Evolutionary conservation across 2,797 vertebrate genomes (phyloP).

Genomic region (Delichon dasypus): DNA sequence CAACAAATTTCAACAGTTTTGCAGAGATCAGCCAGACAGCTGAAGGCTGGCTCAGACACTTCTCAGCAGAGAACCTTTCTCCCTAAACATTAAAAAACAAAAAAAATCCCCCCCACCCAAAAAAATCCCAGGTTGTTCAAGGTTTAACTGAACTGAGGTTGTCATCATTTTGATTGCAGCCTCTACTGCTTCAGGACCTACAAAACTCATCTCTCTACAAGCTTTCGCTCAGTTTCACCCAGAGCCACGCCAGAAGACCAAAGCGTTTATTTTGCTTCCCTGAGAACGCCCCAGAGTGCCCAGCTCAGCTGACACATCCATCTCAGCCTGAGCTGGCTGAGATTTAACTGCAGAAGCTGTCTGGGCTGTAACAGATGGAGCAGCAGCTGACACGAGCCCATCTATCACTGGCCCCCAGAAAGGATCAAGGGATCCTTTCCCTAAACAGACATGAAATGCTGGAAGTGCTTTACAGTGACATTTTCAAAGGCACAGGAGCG

Average conservation of each 20-base stretch:
- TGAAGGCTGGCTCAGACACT: not conserved
- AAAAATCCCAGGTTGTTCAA: not conserved
- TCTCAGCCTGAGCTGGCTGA: not conserved
- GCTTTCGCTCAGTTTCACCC: not conserved
- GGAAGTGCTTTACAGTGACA: not conserved
- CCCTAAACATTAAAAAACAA: not conserved
- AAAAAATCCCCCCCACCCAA: accelerated
- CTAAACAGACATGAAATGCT: not conserved
- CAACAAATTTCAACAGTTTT: not conserved
- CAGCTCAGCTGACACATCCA: slow-evolving; percentile 22
- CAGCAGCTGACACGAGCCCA: slow-evolving; percentile 28
- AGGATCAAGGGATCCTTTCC: slow-evolving; percentile 19
- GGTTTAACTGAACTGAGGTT: not conserved
- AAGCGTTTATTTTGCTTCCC: not conserved
- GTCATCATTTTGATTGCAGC: not conserved
- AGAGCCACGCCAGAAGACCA: not conserved
- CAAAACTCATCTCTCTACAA: not conserved
- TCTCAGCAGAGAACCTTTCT: not conserved
- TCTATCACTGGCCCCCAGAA: slow-evolving; percentile 11
- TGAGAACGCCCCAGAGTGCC: not conserved
- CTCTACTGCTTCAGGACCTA: not conserved
- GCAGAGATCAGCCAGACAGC: not conserved
- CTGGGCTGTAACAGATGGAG: slow-evolving; percentile 18
- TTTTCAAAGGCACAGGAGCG: not conserved
- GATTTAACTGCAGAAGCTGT: not conserved